Evolutionary conservation across 2,888 invertebrate genomes (phyloP), one percentile per base, ranked within the genome.

Genomic region (Phasia obesa): DNA sequence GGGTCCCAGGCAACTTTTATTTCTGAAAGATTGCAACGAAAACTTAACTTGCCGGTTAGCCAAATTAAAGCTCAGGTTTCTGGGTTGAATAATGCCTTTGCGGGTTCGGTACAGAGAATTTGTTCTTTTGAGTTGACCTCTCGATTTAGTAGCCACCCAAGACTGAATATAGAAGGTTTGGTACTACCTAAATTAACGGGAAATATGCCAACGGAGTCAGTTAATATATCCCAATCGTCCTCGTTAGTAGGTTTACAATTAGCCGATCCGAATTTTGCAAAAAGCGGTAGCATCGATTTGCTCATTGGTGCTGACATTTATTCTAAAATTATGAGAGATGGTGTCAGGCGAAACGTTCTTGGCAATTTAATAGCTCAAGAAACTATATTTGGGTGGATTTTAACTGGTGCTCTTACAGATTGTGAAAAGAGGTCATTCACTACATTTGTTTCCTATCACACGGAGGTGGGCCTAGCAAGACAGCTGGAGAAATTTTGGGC

Each of bases 401-500:
- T 53, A n/a, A 53, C 27, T 27, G 53, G 53, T n/a, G n/a, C 53
- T 23, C 15, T 53, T 27, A 1, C 42, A 15, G 31, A 31, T 31
- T 31, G 31, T 31, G 9, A 31, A 47, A 31, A 7, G 21, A 17
- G 15, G 53, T 6, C 4, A 5, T 42, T 67, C 13, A 53, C 67
- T 1, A 69, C 49, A 6, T 6, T 17, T 25, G 55, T 42, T 2
- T 69, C 53, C 1, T 69, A 35, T 42, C 42, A n/a, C 57, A 44
- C 69, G 13, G 42, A n/a, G 19, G 21, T 44, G 35, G 44, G 35
- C 9, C 13, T 69, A 27, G 44, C 27, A 19, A 69, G 23, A 9
- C 55, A 55, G 17, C 9, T 69, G n/a, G 69, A 57, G 6, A 69
- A 44, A 57, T 69, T 69, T 57, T 69, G 55, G 55, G 15, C 7